phyloP scores from a whole-genome alignment of 2,113 vertebrate genomes.

The Melanocharis versteri region DNA sequence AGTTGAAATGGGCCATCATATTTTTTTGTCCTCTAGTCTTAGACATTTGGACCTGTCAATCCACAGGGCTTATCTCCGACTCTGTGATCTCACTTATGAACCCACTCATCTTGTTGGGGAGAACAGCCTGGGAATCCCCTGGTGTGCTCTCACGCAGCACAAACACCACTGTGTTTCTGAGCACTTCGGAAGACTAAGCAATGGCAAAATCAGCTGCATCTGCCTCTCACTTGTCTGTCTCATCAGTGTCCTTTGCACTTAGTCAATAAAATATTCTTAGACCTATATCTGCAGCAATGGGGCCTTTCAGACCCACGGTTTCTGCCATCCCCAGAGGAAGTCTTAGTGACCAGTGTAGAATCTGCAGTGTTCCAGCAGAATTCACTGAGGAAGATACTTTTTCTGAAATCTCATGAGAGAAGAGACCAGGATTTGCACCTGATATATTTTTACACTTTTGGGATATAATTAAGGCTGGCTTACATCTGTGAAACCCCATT shows the following conservation, averaged over 20 bases:
- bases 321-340: neutral
- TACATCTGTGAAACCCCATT: neutral
- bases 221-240: neutral
- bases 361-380: neutral
- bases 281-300: neutral
- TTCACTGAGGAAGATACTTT: neutral
- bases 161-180: neutral
- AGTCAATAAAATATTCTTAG: neutral
- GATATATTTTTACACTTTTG: neutral
- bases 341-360: rapidly evolving
- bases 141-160: neutral
- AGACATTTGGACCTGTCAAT: neutral
- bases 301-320: neutral
- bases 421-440: neutral
- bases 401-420: neutral
- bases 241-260: neutral
- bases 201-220: neutral
- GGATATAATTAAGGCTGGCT: neutral
- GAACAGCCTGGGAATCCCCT: neutral
- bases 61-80: neutral
- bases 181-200: neutral
- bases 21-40: neutral
- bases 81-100: neutral
- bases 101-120: neutral
- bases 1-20: neutral